Percentiles rank a stretch among this genome's conserved stretches.
Conservation (phyloP, 64 coral and sea anemone species). For the Anthopleura sola region DNA sequence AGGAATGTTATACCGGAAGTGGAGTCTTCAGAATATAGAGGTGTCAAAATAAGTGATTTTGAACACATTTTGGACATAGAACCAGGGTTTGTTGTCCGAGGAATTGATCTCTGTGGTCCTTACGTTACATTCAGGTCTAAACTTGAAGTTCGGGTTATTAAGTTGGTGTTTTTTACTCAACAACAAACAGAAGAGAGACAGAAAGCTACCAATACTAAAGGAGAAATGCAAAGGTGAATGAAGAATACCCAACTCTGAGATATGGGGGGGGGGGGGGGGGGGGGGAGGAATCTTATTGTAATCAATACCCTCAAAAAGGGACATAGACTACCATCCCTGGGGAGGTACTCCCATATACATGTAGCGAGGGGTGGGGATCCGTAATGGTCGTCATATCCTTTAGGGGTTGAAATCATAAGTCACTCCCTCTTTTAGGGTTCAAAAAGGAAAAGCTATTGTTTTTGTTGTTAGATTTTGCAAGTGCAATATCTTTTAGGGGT, state of each 20-base stretch:
- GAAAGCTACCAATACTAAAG: neutral
- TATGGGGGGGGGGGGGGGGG: too few relatives aligned
- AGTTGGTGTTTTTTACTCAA: slow-evolving; percentile 54
- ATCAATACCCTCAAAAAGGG: too few relatives aligned
- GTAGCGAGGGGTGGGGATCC: too few relatives aligned
- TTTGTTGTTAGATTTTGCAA: too few relatives aligned
- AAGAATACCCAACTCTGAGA: neutral
- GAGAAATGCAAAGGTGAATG: neutral
- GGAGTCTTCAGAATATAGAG: neutral
- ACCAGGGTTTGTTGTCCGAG: slow-evolving; percentile 55
- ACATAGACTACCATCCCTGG: too few relatives aligned
- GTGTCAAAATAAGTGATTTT: slow-evolving; percentile 47
- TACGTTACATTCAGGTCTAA: slow-evolving; percentile 73
- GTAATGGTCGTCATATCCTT: too few relatives aligned
- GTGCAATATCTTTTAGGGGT: too few relatives aligned
- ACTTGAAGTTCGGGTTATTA: slow-evolving; percentile 69
- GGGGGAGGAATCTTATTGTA: too few relatives aligned
- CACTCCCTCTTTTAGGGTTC: too few relatives aligned
- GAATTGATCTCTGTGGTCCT: slow-evolving; percentile 48
- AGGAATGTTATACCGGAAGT: slow-evolving; percentile 40
- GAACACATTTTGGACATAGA: slow-evolving; percentile 82
- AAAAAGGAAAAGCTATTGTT: too few relatives aligned
- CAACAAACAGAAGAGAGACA: neutral
- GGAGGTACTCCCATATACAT: too few relatives aligned
- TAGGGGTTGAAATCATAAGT: too few relatives aligned